A percentile compares a stretch with the other conserved stretches of the same genome.
phyloP scores from a whole-genome alignment of 2,797 vertebrate species.

The Macropodus opercularis region DNA sequence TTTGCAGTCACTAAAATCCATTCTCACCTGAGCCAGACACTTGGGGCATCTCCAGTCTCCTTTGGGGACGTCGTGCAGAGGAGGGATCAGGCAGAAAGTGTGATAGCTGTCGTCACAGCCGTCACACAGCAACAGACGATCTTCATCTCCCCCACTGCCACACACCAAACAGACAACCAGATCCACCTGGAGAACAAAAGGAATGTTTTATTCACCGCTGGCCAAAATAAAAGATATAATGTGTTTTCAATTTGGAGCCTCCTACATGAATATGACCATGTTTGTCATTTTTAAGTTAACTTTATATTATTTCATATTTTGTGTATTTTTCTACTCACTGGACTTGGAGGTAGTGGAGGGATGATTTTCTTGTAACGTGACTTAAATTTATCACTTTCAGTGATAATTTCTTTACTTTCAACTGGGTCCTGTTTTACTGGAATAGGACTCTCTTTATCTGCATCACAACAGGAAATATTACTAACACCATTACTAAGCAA shows the following conservation, averaged over 20 bases:
- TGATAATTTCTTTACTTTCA: conserved; percentile 82
- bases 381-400: conserved; percentile 88
- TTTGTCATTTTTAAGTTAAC: too few species aligned
- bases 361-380: conserved; percentile 86
- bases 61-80: conserved; percentile 92
- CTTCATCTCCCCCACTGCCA: conserved; percentile 92
- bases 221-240: background rate
- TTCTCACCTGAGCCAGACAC: conserved; percentile 93
- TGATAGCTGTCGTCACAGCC: conserved; percentile 99
- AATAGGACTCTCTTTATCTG: conserved; percentile 85
- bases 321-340: conserved; percentile 69
- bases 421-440: conserved; percentile 84
- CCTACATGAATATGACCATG: too few species aligned
- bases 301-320: too few species aligned
- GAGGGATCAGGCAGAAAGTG: conserved; percentile 95
- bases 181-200: conserved; percentile 86
- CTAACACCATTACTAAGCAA: background rate
- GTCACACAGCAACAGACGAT: conserved; percentile 92
- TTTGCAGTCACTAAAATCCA: background rate
- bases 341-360: conserved; percentile 83
- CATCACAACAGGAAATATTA: conserved; percentile 26
- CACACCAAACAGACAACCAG: conserved; percentile 94
- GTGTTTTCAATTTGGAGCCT: too few species aligned
- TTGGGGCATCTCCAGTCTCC: conserved; percentile 98
- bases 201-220: background rate